A percentile compares a stretch with the other conserved stretches of the same genome.
Conservation (phyloP, 1,140 invertebrate species). For the Zaprionus ghesquierei region DNA sequence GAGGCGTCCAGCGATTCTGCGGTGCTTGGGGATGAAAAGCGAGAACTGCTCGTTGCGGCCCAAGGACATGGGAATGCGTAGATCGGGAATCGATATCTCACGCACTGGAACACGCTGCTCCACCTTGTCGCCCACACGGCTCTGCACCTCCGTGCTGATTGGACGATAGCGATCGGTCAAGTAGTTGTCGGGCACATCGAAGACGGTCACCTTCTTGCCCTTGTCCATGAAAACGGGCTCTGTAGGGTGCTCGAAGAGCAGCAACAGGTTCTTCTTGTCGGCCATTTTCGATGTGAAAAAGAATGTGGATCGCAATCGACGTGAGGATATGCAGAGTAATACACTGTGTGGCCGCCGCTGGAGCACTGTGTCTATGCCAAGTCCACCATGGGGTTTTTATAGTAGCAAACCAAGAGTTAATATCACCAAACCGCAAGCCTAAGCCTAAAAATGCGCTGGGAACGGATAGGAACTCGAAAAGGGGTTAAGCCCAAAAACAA, state of each 20-base stretch:
- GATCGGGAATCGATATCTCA: slow-evolving; percentile 87
- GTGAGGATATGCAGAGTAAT: not conserved
- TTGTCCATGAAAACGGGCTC: slow-evolving; percentile 90
- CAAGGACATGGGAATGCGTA: slow-evolving; percentile 87
- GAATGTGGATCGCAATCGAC: not conserved
- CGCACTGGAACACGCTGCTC: slow-evolving; percentile 85
- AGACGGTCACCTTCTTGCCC: slow-evolving; percentile 85
- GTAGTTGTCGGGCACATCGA: slow-evolving; percentile 86
- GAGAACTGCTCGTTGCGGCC: slow-evolving; percentile 88
- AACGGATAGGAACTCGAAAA: not conserved
- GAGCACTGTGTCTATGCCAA: slow-evolving; percentile 25
- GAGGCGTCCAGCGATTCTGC: slow-evolving; percentile 86
- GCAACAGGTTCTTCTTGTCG: slow-evolving; percentile 83
- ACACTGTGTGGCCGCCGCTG: slow-evolving; percentile 11
- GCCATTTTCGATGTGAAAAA: slow-evolving; percentile 51
- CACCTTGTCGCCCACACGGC: slow-evolving; percentile 85
- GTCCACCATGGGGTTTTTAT: slow-evolving; percentile 4
- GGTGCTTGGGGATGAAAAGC: slow-evolving; percentile 89
- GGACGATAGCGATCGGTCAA: slow-evolving; percentile 86
- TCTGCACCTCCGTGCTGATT: slow-evolving; percentile 83
- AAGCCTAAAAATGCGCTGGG: slow-evolving; percentile 5
- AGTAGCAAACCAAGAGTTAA: slow-evolving; percentile 82
- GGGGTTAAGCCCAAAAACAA: not conserved
- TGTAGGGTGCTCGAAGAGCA: slow-evolving; percentile 89
- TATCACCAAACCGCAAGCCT: slow-evolving; percentile 83